Conservation (phyloP, 1,140 invertebrate genomes). For the Chironomus striatipennis region DNA sequence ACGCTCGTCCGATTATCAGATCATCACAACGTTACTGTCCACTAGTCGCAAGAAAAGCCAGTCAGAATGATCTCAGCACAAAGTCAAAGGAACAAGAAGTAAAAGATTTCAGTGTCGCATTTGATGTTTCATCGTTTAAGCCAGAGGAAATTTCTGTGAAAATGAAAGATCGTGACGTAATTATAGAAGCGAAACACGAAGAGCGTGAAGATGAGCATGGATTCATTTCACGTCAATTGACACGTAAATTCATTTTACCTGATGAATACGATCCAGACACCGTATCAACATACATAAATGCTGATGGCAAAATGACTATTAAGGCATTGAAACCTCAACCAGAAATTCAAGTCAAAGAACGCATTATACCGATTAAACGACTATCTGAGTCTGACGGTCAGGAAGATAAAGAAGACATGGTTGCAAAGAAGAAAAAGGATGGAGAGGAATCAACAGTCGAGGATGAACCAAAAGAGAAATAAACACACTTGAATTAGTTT, state of each 20-base stretch:
- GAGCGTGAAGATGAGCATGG: constrained; percentile 52
- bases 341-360: constrained; percentile 28
- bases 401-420: not conserved
- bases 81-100: not conserved
- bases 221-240: constrained; percentile 40
- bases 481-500: not conserved
- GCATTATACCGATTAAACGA: constrained; percentile 30
- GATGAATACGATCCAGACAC: constrained; percentile 36
- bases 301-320: constrained; percentile 41
- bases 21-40: not conserved
- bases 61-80: not conserved
- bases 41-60: not conserved
- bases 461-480: not conserved
- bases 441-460: not conserved
- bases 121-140: constrained; percentile 41
- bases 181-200: constrained; percentile 51
- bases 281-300: constrained; percentile 37
- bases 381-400: not conserved
- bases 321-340: constrained; percentile 34
- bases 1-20: not conserved
- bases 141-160: constrained; percentile 58
- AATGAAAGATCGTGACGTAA: constrained; percentile 39
- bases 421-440: not conserved
- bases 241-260: constrained; percentile 40
- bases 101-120: not conserved